Percentiles rank a stretch among this genome's conserved stretches.
phyloP scores from a whole-genome alignment of 2,113 vertebrate genomes.

The Ailuropoda melanoleuca region DNA sequence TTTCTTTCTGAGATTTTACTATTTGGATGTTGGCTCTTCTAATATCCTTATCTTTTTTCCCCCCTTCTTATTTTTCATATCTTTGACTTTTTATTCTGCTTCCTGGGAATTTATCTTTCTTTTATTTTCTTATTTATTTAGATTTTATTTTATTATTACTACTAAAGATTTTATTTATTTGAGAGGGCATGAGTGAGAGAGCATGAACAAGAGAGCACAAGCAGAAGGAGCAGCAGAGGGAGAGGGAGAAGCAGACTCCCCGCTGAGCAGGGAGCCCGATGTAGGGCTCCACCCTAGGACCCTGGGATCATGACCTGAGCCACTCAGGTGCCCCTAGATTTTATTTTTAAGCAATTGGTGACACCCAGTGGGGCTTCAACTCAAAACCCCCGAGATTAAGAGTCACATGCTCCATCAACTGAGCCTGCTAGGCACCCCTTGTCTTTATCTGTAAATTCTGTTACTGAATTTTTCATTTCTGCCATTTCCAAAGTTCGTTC shows the following conservation, averaged over 20 bases:
- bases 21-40: neutral
- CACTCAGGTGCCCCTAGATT: neutral
- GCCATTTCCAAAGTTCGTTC: neutral
- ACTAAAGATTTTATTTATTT: neutral
- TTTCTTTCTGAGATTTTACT: slow-evolving; percentile 39
- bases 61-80: neutral
- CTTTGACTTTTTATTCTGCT: neutral
- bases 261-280: neutral
- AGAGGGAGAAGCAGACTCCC: neutral
- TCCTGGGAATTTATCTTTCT: neutral
- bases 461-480: slow-evolving; percentile 14
- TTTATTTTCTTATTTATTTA: neutral
- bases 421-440: neutral
- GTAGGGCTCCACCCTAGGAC: neutral
- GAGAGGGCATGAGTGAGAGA: too few species aligned
- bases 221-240: neutral
- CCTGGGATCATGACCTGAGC: neutral
- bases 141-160: neutral
- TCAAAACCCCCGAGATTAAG: neutral
- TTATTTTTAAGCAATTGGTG: neutral
- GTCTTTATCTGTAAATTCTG: neutral
- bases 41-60: neutral
- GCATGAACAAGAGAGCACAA: neutral
- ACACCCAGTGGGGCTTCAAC: neutral
- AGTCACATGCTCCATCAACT: neutral